Conservation (phyloP, 2,888 invertebrate species). For the Oeneis ivallda region DNA sequence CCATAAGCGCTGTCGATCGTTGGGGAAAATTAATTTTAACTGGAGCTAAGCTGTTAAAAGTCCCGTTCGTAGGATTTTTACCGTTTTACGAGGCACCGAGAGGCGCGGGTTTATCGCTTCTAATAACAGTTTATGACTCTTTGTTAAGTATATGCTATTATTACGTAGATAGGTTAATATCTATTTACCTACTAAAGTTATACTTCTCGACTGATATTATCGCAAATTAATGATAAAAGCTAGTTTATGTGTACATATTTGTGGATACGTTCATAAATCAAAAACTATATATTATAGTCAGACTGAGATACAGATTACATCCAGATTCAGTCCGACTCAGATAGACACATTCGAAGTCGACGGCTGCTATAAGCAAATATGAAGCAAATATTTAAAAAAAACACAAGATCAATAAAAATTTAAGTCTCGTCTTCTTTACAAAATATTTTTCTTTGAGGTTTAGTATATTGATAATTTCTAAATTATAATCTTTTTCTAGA, state of each 20-base stretch:
- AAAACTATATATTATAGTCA: no score
- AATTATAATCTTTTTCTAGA: no score
- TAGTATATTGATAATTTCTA: no score
- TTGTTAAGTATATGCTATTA: neutral
- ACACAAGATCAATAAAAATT: no score
- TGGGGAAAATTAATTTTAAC: slow-evolving; percentile 3
- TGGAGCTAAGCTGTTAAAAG: slow-evolving; percentile 13
- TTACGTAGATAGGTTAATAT: neutral
- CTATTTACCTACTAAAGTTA: neutral
- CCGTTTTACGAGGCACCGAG: slow-evolving; percentile 6
- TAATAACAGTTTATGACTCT: slow-evolving; percentile 15
- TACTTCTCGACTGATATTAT: neutral
- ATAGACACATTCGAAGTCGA: no score
- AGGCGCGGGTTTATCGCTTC: slow-evolving; percentile 10
- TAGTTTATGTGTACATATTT: neutral
- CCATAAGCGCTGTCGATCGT: slow-evolving; percentile 5
- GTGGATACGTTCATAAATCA: no score
- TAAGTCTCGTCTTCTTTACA: no score
- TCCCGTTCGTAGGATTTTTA: slow-evolving; percentile 9
- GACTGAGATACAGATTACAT: no score
- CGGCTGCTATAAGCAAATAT: no score
- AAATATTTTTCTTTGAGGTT: no score
- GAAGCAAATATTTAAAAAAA: no score
- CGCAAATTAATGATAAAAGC: neutral
- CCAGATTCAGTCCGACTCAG: no score